These are phyloP conservation scores for Cynopterus brachyotis DNA, from an alignment of 2,113 vertebrate species.

Conservation along the genomic window DNA sequence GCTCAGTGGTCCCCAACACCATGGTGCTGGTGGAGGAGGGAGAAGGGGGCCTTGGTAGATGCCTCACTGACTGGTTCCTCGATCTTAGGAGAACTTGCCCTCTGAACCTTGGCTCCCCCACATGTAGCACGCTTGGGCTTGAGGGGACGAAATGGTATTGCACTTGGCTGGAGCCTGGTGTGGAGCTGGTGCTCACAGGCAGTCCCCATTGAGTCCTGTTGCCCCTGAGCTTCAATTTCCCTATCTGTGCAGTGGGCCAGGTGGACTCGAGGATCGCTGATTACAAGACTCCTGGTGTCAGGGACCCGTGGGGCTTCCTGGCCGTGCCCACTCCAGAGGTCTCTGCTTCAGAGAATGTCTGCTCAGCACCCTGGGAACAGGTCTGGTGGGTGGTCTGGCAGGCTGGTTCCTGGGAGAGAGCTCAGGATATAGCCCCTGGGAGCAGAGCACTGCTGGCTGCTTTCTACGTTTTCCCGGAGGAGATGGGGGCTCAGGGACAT, in stretches of 20 bases:
- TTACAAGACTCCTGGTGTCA: too few species aligned
- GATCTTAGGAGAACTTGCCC: not conserved
- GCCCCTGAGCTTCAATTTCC: not conserved
- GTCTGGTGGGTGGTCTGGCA: not conserved
- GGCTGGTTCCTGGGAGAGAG: not conserved
- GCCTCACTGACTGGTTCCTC: not conserved
- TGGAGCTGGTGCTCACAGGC: not conserved
- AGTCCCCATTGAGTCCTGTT: not conserved
- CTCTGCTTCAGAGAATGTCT: not conserved
- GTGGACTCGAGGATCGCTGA: not conserved
- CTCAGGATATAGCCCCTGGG: not conserved
- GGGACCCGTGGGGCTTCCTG: not conserved
- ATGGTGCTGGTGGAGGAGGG: not conserved
- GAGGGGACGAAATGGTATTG: too few species aligned
- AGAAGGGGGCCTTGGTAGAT: not conserved
- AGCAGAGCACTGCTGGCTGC: not conserved
- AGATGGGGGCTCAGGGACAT: not conserved
- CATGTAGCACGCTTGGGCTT: fast-evolving
- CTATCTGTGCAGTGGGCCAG: not conserved
- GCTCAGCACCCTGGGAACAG: not conserved
- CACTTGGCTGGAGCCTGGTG: not conserved
- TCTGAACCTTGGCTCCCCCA: not conserved
- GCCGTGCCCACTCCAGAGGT: too few species aligned
- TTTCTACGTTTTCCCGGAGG: not conserved
- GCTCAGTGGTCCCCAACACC: not conserved